Percentiles rank a stretch among this genome's conserved stretches.
Conservation (phyloP, 2,113 vertebrate species). For the Carlito syrichta region DNA sequence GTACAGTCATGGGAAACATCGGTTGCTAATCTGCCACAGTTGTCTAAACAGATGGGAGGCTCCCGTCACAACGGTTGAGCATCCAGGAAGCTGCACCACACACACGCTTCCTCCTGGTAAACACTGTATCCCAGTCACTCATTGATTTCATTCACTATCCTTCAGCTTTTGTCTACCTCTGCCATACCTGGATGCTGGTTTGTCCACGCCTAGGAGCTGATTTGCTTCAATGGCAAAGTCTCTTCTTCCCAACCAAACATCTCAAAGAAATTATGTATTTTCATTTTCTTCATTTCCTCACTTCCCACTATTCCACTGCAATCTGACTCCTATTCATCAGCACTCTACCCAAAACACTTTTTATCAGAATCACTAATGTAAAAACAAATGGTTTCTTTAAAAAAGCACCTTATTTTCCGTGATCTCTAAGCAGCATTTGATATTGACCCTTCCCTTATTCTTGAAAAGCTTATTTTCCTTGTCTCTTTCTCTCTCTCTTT, state of each 20-base stretch:
- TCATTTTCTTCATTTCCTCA: slow-evolving; percentile 22
- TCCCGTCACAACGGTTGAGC: neutral
- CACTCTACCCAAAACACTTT: slow-evolving; percentile 14
- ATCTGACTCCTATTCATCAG: slow-evolving; percentile 27
- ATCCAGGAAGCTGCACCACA: neutral
- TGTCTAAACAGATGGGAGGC: slow-evolving; percentile 9
- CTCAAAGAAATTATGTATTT: slow-evolving; percentile 44
- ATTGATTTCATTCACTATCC: neutral
- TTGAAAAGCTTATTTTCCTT: slow-evolving; percentile 2
- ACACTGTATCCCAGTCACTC: neutral
- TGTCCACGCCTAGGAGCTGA: neutral
- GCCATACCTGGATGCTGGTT: neutral
- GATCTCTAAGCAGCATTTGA: slow-evolving; percentile 16
- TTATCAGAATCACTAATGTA: slow-evolving; percentile 32
- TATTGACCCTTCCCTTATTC: neutral
- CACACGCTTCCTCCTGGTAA: neutral
- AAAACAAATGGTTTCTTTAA: slow-evolving; percentile 41
- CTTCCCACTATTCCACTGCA: slow-evolving; percentile 15
- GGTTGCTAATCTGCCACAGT: neutral
- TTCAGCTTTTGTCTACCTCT: neutral
- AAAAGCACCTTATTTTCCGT: neutral
- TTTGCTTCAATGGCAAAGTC: slow-evolving; percentile 13
- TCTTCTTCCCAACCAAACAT: neutral
- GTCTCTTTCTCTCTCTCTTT: no score
- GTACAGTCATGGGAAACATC: neutral